Base-by-base conservation (phyloP, 2,113 vertebrate species). In the Rhinoderma darwinii region DNA sequence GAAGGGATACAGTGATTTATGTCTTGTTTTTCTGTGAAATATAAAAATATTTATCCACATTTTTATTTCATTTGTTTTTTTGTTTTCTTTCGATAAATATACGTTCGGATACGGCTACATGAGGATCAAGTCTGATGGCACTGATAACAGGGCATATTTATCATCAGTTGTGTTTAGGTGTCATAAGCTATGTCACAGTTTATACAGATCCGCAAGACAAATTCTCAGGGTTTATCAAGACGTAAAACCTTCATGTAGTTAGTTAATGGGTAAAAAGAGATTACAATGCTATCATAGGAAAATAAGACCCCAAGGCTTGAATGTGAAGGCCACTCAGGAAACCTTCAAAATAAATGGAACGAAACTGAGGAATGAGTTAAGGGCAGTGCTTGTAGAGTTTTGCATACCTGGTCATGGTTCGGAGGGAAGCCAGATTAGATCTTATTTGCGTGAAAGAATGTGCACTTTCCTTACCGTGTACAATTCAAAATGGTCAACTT, bases 11-110 rank as follows among this genome's bases (percentile, higher is more conserved):
- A 35, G 50, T 84, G 82, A 73, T 73, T 72, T 73, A 73, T 73
- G 44, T 84, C 35, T 83, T 68, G 44, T 72, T 75, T 43, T 75
- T 41, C 83, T 75, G 72, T 75, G 83, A 59, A 84, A 84, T 75
- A 75, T 70, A 83, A 83, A 83, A 83, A 68, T 66, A 66, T 82
- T 82, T 63, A 82, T 82, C 79, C 79, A 27, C 56, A 56, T 43
- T 82, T 81, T 82, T 82, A 82, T 82, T 82, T 66, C 32, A 18
- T 70, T 83, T 51, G 51, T 44, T 82, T 30, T 41, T 63, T 37
- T 63, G 54, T 82, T 44, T 66, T 44, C 44, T 82, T 56, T 66
- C 44, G 54, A 25, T 41, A 2, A 25, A 43, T 15, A 43, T 15
- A 66, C 17, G 17, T 15, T 51, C 32, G n/a, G 37, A 27, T 61